Evolutionary conservation across 2,113 vertebrate genomes (phyloP).

Genomic region (Gobiocypris rarus): DNA sequence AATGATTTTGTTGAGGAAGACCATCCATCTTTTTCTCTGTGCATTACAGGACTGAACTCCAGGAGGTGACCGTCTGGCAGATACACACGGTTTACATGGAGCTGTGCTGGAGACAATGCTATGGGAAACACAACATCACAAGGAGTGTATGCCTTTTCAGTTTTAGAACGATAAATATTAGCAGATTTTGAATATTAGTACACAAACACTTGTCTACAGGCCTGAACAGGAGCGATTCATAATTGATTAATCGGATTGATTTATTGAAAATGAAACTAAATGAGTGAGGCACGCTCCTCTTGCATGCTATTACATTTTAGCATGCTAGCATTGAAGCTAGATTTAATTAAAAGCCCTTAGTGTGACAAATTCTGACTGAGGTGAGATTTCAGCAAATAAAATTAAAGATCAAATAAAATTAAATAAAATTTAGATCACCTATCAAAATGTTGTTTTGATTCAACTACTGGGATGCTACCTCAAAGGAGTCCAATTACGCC

Average conservation of each 20-base stretch:
- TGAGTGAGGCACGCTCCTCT: neutral
- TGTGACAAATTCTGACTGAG: neutral
- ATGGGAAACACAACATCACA: conserved; percentile 19
- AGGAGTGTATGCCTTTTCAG: neutral
- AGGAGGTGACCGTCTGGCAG: conserved; percentile 53
- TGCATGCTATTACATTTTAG: neutral
- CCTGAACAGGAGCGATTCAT: neutral
- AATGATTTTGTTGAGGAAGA: conserved; percentile 65
- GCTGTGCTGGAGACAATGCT: neutral
- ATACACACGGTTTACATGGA: conserved; percentile 11
- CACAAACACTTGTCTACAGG: neutral
- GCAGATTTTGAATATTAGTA: neutral
- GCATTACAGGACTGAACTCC: conserved; percentile 52
- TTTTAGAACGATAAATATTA: neutral
- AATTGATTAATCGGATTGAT: neutral
- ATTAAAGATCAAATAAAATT: too few relatives aligned
- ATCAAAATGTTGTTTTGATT: neutral
- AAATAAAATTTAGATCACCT: neutral
- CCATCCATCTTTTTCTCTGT: conserved; percentile 68
- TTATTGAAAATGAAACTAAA: neutral
- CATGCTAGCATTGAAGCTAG: neutral
- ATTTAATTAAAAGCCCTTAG: neutral
- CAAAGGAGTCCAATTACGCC: too few relatives aligned
- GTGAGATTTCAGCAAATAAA: neutral
- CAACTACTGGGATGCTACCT: neutral